These are phyloP conservation scores for Leucosticte australis DNA, from an alignment of 2,113 vertebrate genomes.

Conservation along the genomic window DNA sequence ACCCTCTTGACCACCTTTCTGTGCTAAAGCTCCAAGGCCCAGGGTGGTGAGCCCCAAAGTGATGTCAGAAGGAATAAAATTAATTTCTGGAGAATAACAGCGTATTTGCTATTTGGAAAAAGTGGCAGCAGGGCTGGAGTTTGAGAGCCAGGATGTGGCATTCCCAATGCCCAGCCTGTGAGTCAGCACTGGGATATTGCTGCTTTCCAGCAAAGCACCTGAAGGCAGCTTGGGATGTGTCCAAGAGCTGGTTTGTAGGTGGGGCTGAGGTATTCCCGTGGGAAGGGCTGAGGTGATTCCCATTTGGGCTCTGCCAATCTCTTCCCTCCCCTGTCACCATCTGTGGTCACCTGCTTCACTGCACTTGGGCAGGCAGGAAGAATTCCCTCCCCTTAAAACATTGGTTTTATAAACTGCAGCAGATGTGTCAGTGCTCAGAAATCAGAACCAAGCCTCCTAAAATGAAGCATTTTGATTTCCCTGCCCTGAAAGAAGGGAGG, in stretches of 20 bases:
- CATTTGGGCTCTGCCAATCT: not conserved
- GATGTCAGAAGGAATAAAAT: not conserved
- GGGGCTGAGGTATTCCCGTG: rapidly evolving
- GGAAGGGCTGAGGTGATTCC: not conserved
- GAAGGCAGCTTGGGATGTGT: not conserved
- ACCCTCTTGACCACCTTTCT: not conserved
- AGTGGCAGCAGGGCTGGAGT: not conserved
- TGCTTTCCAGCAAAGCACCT: not conserved
- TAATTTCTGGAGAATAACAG: not conserved
- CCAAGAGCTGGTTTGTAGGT: not conserved
- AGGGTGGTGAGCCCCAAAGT: rapidly evolving
- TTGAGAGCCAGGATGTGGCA: not conserved
- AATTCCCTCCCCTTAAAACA: rapidly evolving
- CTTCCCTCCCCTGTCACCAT: not conserved
- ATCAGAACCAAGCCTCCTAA: too few species aligned
- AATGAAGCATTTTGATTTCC: too few species aligned
- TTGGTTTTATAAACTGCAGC: not conserved
- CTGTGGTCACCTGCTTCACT: not conserved
- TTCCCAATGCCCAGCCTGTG: not conserved
- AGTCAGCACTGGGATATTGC: not conserved
- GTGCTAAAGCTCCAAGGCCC: not conserved
- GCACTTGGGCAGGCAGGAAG: not conserved
- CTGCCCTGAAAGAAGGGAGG: not conserved
- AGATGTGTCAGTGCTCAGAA: not conserved
- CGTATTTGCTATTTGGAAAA: not conserved